These are phyloP conservation scores for Zygaena filipendulae DNA, from an alignment of 2,888 invertebrate species.

Conservation along the genomic window DNA sequence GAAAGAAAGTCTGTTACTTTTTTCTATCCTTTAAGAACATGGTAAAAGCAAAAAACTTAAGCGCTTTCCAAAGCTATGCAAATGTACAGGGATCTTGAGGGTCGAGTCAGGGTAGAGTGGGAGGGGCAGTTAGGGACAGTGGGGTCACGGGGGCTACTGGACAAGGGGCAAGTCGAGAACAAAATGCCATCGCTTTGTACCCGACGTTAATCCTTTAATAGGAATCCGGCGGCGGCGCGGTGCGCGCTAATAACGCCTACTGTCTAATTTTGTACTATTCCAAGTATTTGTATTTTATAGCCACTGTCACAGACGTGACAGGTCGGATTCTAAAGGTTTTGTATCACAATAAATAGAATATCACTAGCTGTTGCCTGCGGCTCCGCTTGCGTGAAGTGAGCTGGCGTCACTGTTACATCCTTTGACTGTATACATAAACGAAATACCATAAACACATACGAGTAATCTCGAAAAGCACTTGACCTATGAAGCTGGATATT, in stretches of 20 bases:
- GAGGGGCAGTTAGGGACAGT: slow-evolving; percentile 18
- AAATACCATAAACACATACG: no score
- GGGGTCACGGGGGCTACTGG: slow-evolving; percentile 27
- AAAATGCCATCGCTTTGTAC: slow-evolving; percentile 61
- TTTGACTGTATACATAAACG: no score
- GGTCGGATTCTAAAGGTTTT: no score
- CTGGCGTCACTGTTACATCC: no score
- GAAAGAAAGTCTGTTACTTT: slow-evolving; percentile 23
- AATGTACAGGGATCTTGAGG: slow-evolving; percentile 62
- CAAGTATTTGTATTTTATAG: no score
- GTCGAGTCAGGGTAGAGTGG: slow-evolving; percentile 26
- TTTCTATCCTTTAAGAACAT: slow-evolving; percentile 55
- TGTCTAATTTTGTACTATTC: no score
- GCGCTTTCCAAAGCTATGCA: slow-evolving; percentile 57
- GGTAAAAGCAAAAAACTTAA: slow-evolving; percentile 50
- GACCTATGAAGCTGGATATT: no score
- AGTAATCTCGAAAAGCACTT: no score
- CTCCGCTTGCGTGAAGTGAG: no score
- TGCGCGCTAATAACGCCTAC: slow-evolving; percentile 21
- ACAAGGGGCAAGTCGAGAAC: slow-evolving; percentile 52
- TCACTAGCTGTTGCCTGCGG: no score
- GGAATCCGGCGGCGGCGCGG: slow-evolving; percentile 36
- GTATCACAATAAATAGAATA: no score
- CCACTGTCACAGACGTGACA: no score
- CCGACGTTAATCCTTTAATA: slow-evolving; percentile 60